phyloP scores from a whole-genome alignment of 1,140 invertebrate genomes.

The Microplitis mediator region DNA sequence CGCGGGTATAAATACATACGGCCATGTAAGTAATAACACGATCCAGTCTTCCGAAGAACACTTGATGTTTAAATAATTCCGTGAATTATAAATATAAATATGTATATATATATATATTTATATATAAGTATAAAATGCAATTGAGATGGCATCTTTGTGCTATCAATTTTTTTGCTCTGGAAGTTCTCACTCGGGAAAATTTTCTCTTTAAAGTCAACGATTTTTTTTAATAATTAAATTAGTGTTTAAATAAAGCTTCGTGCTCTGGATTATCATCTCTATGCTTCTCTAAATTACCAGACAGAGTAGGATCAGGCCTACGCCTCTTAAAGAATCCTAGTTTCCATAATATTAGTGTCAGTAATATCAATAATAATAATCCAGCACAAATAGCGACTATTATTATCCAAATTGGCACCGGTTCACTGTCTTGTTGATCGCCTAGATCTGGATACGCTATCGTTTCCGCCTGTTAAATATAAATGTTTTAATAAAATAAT shows the following conservation, averaged over 20 bases:
- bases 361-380: constrained; percentile 75
- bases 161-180: neutral
- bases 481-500: constrained; percentile 21
- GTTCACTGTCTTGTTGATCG: constrained; percentile 69
- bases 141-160: neutral
- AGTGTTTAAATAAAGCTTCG: constrained; percentile 58
- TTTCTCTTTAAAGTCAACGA: neutral
- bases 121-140: neutral
- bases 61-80: neutral
- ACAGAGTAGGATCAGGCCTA: constrained; percentile 78
- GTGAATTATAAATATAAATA: constrained; percentile 3
- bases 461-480: constrained; percentile 74
- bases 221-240: constrained; percentile 8
- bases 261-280: constrained; percentile 68
- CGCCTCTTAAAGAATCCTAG: constrained; percentile 88
- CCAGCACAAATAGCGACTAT: constrained; percentile 80
- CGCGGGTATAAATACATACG: constrained; percentile 26
- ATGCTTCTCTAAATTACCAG: constrained; percentile 81
- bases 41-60: constrained; percentile 13
- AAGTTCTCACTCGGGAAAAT: neutral
- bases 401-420: constrained; percentile 82
- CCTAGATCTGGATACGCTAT: constrained; percentile 79
- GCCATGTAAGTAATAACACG: constrained; percentile 14
- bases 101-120: neutral
- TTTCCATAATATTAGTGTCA: constrained; percentile 82